phyloP scores from a whole-genome alignment of 2,113 vertebrate genomes.

The Corvus hawaiiensis region DNA sequence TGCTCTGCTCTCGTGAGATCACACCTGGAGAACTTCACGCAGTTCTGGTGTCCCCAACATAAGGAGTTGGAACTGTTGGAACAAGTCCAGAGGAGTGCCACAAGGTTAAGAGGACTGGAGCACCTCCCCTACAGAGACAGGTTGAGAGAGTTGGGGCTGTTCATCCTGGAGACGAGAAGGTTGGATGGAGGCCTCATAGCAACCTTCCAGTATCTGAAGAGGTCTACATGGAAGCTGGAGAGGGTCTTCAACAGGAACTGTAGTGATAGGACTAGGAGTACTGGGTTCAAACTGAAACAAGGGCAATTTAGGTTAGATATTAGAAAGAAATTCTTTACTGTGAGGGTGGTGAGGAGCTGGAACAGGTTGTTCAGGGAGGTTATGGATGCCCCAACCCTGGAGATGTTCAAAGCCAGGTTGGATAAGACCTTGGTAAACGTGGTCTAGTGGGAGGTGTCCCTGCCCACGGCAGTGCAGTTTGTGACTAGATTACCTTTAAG shows the following conservation, averaged over 20 bases:
- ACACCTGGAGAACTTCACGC: background rate
- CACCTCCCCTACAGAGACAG: accelerated
- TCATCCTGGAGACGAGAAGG: background rate
- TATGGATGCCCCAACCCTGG: background rate
- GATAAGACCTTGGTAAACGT: background rate
- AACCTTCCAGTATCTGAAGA: too few relatives aligned
- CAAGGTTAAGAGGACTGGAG: background rate
- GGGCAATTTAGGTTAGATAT: background rate
- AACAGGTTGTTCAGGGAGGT: background rate
- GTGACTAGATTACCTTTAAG: too few relatives aligned
- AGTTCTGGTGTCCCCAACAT: too few relatives aligned
- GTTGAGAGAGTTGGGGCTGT: background rate
- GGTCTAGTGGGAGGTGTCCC: background rate
- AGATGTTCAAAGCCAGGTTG: background rate
- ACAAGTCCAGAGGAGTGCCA: background rate
- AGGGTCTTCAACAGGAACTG: background rate
- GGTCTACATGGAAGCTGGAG: accelerated
- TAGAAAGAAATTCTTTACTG: background rate
- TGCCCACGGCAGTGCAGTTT: background rate
- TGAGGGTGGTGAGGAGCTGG: background rate
- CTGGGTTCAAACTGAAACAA: background rate
- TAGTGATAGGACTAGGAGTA: background rate
- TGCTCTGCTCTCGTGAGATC: background rate
- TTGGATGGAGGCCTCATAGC: background rate
- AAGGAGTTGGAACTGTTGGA: background rate